phyloP scores from a whole-genome alignment of 2,888 invertebrate species.

The Acleris laterana region DNA sequence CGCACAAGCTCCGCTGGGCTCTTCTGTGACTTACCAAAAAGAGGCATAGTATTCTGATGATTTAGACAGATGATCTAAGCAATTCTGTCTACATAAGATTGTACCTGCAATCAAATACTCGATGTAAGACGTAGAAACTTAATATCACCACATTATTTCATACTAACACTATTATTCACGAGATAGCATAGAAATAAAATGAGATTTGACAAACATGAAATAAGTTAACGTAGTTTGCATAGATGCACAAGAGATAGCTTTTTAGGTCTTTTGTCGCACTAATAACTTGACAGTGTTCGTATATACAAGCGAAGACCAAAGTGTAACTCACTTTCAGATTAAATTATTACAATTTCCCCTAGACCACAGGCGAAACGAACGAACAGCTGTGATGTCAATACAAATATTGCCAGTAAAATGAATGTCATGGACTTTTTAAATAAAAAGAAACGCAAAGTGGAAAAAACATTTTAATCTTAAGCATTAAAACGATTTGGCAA shows the following conservation, averaged over 20 bases:
- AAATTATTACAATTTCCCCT: conserved; percentile 73
- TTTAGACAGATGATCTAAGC: conserved; percentile 64
- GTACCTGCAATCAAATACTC: conserved; percentile 66
- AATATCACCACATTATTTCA: conserved; percentile 50
- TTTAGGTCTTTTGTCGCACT: conserved; percentile 18
- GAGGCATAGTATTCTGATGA: conserved; percentile 89
- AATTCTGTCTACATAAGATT: conserved; percentile 80
- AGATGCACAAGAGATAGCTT: conserved; percentile 24
- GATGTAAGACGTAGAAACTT: conserved; percentile 49
- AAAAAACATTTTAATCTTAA: too few relatives aligned
- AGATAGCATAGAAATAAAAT: conserved; percentile 69
- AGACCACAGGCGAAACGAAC: conserved; percentile 72
- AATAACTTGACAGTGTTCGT: conserved; percentile 38
- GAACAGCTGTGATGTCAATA: conserved; percentile 84
- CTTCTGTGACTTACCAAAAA: conserved; percentile 99
- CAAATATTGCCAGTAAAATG: conserved; percentile 61
- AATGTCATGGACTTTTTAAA: conserved; percentile 15
- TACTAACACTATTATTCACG: conserved; percentile 65
- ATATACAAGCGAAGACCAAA: conserved; percentile 56
- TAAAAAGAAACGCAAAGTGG: background rate
- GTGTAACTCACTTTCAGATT: conserved; percentile 76
- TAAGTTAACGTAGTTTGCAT: conserved; percentile 43
- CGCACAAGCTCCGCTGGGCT: conserved; percentile 98
- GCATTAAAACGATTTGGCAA: too few relatives aligned
- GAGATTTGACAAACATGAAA: conserved; percentile 66